phyloP scores from a whole-genome alignment of 2,797 vertebrate genomes.

The Crocodylus rhombifer region DNA sequence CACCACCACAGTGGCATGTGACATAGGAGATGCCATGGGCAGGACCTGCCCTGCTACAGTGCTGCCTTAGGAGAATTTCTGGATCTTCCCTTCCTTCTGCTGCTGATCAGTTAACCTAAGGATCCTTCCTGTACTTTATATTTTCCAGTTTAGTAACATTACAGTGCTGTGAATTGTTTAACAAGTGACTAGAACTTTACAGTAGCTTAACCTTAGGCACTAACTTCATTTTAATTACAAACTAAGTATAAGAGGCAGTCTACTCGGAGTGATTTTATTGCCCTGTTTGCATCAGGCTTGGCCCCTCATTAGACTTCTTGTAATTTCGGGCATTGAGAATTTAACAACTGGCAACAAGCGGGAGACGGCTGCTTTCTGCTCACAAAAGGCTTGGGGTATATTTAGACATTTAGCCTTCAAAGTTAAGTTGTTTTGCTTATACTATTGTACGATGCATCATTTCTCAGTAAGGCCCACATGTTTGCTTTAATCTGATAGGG shows the following conservation, averaged over 20 bases:
- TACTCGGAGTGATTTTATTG: slow-evolving; percentile 45
- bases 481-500: slow-evolving; percentile 72
- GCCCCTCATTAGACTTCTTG: background rate
- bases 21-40: too few relatives aligned
- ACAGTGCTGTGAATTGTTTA: slow-evolving; percentile 44
- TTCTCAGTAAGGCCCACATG: slow-evolving; percentile 65
- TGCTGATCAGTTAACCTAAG: slow-evolving; percentile 46
- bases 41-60: too few relatives aligned
- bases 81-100: slow-evolving; percentile 31
- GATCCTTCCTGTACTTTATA: slow-evolving; percentile 50
- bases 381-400: slow-evolving; percentile 12
- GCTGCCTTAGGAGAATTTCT: background rate
- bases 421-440: slow-evolving; percentile 48
- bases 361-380: slow-evolving; percentile 60
- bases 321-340: slow-evolving; percentile 59
- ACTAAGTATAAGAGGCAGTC: slow-evolving; percentile 22
- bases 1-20: too few relatives aligned
- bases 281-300: slow-evolving; percentile 41
- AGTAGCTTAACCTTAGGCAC: slow-evolving; percentile 52
- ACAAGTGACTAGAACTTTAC: slow-evolving; percentile 45
- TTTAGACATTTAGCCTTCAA: slow-evolving; percentile 51
- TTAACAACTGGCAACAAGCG: slow-evolving; percentile 57
- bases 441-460: slow-evolving; percentile 41
- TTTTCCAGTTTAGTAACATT: slow-evolving; percentile 46
- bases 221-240: slow-evolving; percentile 62